A percentile compares a stretch with the other conserved stretches of the same genome.
These are phyloP conservation scores for Diceros bicornis DNA, from an alignment of 2,797 vertebrate species.

Conservation along the genomic window DNA sequence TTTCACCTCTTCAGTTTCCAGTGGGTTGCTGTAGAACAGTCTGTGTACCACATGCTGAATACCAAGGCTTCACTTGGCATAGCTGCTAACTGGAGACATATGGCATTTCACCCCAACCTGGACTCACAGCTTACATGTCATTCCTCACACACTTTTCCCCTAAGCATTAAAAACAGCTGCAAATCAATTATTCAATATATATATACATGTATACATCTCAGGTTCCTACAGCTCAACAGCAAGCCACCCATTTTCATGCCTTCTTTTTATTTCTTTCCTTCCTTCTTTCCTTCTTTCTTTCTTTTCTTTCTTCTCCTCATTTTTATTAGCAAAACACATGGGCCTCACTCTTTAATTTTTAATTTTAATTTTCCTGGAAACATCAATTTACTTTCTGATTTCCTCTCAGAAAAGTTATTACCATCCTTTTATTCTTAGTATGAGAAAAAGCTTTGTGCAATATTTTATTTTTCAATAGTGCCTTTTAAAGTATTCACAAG, in stretches of 20 bases:
- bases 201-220: background rate
- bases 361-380: conserved; percentile 23
- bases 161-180: background rate
- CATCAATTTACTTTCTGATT: background rate
- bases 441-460: background rate
- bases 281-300: background rate
- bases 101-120: conserved; percentile 19
- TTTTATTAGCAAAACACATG: background rate
- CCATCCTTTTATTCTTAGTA: background rate
- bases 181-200: background rate
- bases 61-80: background rate
- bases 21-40: conserved; percentile 1
- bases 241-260: background rate
- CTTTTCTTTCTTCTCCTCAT: background rate
- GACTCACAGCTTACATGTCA: background rate
- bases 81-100: conserved; percentile 23
- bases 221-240: background rate
- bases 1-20: conserved; percentile 49
- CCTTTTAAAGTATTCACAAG: background rate
- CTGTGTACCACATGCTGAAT: conserved; percentile 10
- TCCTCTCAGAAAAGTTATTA: background rate
- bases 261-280: background rate
- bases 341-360: background rate
- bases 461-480: conserved; percentile 1
- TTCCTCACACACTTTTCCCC: background rate